Evolutionary conservation across 2,113 vertebrate species (phyloP), one percentile per base, ranked within the genome.

Genomic region (Pelobates fuscus): DNA sequence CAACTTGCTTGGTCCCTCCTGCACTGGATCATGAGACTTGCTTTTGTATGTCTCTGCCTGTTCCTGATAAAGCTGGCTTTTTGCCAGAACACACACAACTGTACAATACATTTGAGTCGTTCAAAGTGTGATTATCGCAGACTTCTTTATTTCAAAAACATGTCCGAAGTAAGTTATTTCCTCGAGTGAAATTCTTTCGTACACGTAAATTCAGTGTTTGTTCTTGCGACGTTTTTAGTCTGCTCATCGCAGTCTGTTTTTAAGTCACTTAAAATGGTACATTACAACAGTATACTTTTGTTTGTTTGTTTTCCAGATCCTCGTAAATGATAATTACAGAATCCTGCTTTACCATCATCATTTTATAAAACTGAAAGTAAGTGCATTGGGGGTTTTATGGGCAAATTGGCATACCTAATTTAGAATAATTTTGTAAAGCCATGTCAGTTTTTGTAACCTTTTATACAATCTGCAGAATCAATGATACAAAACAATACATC

Each of bases 311-410:
- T 78, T 67, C 4, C 69, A 78, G 69, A 52, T n/a, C 4, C 21
- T 52, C 20, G 2, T 7, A 2, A 37, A 2, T 3, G 23, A 30
- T 37, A 37, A 60, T 25, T 55, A 67, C 23, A 15, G 52, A 41
- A 71, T 71, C n/a, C 69, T 78, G 5, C 57, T 71, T 32, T 71
- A 37, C 43, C 29, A 41, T 15, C 21, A 78, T 37, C 61, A 78
- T 37, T 67, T 67, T 43, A 25, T 60, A 29, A 44, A 59, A 37
- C 62, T 71, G 23, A 60, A 54, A 26, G 32, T 71, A 78, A 78
- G 62, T 67, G 20, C 2, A 10, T 10, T 11, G 32, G 20, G 10
- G n/a, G 24, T 3, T 3, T 3, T 60, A 24, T 15, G 44, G 44
- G 11, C 17, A 49, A 37, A 49, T 49, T 41, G 37, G 7, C 7